These are phyloP conservation scores for Pelmatolapia mariae DNA, from an alignment of 2,113 vertebrate genomes.

Conservation along the genomic window DNA sequence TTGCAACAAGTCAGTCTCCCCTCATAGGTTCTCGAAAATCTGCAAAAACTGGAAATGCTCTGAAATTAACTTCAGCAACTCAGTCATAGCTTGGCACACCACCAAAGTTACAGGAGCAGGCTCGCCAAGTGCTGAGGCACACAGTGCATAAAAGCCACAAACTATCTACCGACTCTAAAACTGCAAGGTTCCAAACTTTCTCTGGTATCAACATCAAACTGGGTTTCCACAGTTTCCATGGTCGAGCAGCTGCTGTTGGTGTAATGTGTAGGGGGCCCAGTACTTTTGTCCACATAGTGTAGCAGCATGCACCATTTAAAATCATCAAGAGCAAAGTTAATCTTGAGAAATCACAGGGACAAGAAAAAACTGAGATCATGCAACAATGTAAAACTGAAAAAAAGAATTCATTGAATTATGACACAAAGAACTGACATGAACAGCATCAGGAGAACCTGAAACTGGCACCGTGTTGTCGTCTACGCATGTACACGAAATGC, in stretches of 20 bases:
- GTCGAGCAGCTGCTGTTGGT: neutral
- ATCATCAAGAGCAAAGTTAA: neutral
- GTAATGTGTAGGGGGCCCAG: neutral
- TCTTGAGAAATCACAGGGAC: neutral
- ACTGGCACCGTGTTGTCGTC: neutral
- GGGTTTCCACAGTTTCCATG: neutral
- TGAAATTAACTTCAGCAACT: neutral
- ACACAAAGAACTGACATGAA: neutral
- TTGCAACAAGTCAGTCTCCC: neutral
- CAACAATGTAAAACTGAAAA: neutral
- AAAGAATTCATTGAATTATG: neutral
- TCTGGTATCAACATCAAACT: neutral
- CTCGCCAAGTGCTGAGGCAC: neutral
- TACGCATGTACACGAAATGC: neutral
- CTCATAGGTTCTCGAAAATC: rapidly evolving
- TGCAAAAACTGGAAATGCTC: neutral
- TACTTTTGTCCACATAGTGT: neutral
- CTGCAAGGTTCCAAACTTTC: neutral
- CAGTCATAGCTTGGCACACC: neutral
- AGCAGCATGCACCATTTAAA: conserved; percentile 12
- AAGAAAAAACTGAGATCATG: conserved; percentile 8
- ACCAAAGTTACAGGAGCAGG: neutral
- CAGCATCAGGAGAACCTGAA: neutral
- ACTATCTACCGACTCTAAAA: neutral
- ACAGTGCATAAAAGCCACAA: neutral